Base-by-base conservation (phyloP, 2,113 vertebrate genomes). In the Leucosticte australis region DNA sequence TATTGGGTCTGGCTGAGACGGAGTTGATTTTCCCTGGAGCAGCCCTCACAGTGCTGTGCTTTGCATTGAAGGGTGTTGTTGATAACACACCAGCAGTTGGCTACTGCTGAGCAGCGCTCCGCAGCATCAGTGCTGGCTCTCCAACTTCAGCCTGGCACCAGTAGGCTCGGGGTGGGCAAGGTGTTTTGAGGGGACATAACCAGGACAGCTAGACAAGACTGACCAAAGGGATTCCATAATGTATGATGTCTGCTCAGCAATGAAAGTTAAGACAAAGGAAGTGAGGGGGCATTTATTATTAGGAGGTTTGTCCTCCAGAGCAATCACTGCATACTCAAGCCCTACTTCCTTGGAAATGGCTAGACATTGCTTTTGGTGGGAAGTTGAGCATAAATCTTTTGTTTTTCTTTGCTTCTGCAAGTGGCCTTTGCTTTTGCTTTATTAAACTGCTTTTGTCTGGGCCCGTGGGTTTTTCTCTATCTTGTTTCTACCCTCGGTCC, bases 101-200 rank as follows among this genome's bases (percentile, higher is more conserved):
- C 46, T 68, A 2, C 78, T 37, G 23, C 53, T 60, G 39, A 53
- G n/a, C 53, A 60, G 77, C 15, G 7, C 39, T 67, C 15, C 52
- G 8, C n/a, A 47, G 30, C 30, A 8, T 53, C 30, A 35, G 13
- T 0, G 1, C 31, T 55, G 27, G 62, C n/a, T 80, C 35, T 80
- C 35, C 62, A 37, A 15, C 11, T 9, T 21, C 11, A 4, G 6
- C 47, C 53, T 27, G 5, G 60, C 47, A 24, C 46, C 46, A 60
- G n/a, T 24, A 42, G 31, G 35, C 31, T 64, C 0, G 0, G 37
- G 20, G 6, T 47, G 60, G n/a, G n/a, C 41, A 49, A 62, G 7
- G 17, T 47, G 9, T 37, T 74, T 46, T 39, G 26, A 37, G 18
- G 26, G 22, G 26, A 35, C 30, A 35, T 60, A 49, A 47, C 26